Evolutionary conservation across 1,140 invertebrate species (phyloP).

Genomic region (Orius laevigatus): DNA sequence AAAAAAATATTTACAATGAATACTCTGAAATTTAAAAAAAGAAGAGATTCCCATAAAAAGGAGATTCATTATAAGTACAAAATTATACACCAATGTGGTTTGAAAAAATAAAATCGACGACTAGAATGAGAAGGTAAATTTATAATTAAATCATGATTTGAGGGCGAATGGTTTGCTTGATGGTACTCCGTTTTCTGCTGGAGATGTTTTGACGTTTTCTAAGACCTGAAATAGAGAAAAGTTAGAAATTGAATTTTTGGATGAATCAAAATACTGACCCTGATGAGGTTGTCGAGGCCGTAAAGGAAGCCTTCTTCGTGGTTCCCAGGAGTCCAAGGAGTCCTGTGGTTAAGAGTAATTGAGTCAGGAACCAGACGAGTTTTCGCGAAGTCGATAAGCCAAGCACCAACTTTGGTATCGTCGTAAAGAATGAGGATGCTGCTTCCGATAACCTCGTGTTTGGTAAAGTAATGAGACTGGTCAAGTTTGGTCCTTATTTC

Average conservation of each 20-base stretch:
- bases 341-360: conserved; percentile 53
- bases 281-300: conserved; percentile 74
- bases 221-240: conserved; percentile 7
- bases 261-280: conserved; percentile 24
- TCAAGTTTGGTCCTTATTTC: conserved; percentile 66
- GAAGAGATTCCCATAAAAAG: too few relatives aligned
- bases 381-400: conserved; percentile 95
- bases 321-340: conserved; percentile 71
- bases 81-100: too few relatives aligned
- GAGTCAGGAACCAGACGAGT: conserved; percentile 58
- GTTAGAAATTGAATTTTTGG: not conserved
- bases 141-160: conserved; percentile 11
- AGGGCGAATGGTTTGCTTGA: conserved; percentile 16
- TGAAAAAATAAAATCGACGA: too few relatives aligned
- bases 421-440: conserved; percentile 90
- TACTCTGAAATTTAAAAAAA: too few relatives aligned
- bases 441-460: conserved; percentile 87
- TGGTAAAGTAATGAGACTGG: conserved; percentile 69
- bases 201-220: conserved; percentile 6
- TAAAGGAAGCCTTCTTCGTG: conserved; percentile 87
- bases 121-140: too few relatives aligned
- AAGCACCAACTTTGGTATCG: conserved; percentile 65
- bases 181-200: not conserved
- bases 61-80: too few relatives aligned
- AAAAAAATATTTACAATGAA: too few relatives aligned